phyloP scores from a whole-genome alignment of 2,113 vertebrate genomes.

The Scalopus aquaticus region DNA sequence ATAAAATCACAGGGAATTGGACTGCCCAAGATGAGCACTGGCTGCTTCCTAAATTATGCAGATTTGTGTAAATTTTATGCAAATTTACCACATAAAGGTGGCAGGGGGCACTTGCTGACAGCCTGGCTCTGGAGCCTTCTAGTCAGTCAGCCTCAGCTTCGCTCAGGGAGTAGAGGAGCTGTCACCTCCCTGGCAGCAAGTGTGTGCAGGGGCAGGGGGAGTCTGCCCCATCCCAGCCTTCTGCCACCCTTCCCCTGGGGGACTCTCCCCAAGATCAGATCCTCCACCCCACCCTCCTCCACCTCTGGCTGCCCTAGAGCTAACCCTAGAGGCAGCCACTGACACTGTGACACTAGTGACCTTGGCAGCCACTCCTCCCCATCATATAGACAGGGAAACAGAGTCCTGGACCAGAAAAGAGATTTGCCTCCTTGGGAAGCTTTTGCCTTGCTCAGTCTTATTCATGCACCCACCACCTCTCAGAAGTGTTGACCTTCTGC shows the following conservation, averaged over 20 bases:
- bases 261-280: not conserved
- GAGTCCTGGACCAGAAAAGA: not conserved
- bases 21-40: conserved; percentile 57
- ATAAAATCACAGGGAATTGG: conserved; percentile 69
- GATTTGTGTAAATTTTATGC: conserved; percentile 77
- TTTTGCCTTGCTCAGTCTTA: not conserved
- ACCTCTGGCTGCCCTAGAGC: not conserved
- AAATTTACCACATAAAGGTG: conserved; percentile 65
- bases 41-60: conserved; percentile 78
- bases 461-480: not conserved
- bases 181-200: not conserved
- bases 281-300: not conserved
- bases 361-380: not conserved
- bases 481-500: not conserved
- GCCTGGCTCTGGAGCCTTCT: conserved; percentile 63
- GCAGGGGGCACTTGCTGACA: conserved; percentile 74
- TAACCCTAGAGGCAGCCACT: not conserved
- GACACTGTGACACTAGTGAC: not conserved
- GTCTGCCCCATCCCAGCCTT: not conserved
- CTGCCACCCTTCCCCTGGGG: not conserved
- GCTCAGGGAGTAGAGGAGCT: not conserved
- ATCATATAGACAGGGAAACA: not conserved
- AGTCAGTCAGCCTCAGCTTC: conserved; percentile 42
- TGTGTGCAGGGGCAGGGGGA: not conserved
- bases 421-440: not conserved